These are phyloP conservation scores for Syrista parreyssii DNA, from an alignment of 2,888 invertebrate species.

Conservation along the genomic window DNA sequence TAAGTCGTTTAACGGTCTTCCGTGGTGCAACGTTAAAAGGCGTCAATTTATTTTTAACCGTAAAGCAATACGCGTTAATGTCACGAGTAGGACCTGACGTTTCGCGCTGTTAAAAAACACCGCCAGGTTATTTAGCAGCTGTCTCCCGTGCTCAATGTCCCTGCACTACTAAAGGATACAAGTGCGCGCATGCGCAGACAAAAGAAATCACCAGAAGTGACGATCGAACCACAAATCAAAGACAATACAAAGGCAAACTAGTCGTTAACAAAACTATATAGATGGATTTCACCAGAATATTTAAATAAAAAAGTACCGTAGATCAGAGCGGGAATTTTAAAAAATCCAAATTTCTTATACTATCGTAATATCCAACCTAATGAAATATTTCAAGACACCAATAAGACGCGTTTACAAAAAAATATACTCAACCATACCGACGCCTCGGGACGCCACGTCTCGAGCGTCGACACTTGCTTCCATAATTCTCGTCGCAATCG, in stretches of 20 bases:
- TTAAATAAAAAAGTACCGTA: not conserved
- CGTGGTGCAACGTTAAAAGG: not conserved
- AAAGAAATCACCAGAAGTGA: not conserved
- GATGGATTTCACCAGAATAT: not conserved
- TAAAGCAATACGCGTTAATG: conserved; percentile 1
- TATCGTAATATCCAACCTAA: not conserved
- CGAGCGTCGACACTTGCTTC: not conserved
- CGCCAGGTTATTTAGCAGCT: not conserved
- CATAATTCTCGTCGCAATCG: not conserved
- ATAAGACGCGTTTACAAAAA: not conserved
- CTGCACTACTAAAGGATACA: not conserved
- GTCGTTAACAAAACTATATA: not conserved
- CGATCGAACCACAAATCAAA: not conserved
- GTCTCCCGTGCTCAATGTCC: not conserved
- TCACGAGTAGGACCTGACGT: not conserved
- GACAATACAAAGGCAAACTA: not conserved
- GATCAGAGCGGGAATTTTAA: no score
- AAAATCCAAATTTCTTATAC: not conserved
- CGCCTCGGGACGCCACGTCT: not conserved
- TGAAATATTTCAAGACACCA: not conserved
- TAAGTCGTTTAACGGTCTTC: conserved; percentile 9
- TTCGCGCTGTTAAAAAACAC: not conserved
- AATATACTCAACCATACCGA: not conserved
- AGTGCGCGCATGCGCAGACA: not conserved
- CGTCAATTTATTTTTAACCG: conserved; percentile 6